Evolutionary conservation across 1,140 invertebrate species (phyloP).

Genomic region (Zaprionus davidi): DNA sequence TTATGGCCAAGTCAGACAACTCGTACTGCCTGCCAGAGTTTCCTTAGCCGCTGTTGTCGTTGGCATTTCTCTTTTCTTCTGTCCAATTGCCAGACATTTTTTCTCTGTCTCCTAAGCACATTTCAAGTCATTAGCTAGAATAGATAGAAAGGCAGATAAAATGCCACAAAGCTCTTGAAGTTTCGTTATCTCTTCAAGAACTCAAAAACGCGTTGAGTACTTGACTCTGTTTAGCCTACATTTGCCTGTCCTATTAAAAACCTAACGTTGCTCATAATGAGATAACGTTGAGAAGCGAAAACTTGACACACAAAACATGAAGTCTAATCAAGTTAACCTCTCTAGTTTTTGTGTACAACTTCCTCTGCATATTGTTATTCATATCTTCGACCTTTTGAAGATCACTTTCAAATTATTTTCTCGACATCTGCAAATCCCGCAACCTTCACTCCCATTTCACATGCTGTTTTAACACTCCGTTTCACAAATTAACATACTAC

Average conservation of each 20-base stretch:
- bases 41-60: constrained; percentile 27
- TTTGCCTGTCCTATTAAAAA: background rate
- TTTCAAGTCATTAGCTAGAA: constrained; percentile 56
- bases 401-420: constrained; percentile 19
- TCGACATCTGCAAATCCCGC: constrained; percentile 22
- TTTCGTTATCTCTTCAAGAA: constrained; percentile 12
- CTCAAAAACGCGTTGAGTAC: background rate
- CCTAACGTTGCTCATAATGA: background rate
- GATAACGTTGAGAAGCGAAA: background rate
- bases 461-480: constrained; percentile 50
- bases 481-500: constrained; percentile 65
- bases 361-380: background rate
- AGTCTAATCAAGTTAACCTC: background rate
- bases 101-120: constrained; percentile 25
- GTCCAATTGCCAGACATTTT: constrained; percentile 39
- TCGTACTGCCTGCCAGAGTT: constrained; percentile 37
- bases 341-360: background rate
- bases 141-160: constrained; percentile 65
- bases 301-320: background rate
- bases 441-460: constrained; percentile 54
- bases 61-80: constrained; percentile 46
- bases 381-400: background rate
- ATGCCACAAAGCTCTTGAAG: constrained; percentile 17
- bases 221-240: constrained; percentile 3
- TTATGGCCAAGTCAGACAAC: constrained; percentile 39